These are phyloP conservation scores for Emys orbicularis DNA, from an alignment of 2,797 vertebrate species.

Conservation along the genomic window DNA sequence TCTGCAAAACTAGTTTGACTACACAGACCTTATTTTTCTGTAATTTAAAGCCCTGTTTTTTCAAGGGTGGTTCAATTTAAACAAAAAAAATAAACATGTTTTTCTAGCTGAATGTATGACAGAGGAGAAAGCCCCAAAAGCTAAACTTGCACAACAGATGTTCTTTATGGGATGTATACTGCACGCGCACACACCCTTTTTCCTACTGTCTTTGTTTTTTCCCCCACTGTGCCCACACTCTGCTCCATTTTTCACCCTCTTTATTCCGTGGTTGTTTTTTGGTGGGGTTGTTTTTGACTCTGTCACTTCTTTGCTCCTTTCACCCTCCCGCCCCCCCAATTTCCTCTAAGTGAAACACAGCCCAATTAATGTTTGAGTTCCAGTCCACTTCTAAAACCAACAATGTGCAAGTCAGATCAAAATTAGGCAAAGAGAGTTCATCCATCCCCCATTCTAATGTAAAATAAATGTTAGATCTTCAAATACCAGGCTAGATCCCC, in stretches of 20 bases:
- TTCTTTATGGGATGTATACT: not conserved
- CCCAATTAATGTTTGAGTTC: not conserved
- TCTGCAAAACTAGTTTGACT: constrained; percentile 56
- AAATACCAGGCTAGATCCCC: too few relatives aligned
- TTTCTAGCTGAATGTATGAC: constrained; percentile 36
- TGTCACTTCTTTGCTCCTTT: not conserved
- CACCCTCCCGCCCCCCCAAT: too few relatives aligned
- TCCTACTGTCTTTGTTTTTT: not conserved
- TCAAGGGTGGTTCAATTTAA: constrained; percentile 22
- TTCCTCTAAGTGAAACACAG: not conserved
- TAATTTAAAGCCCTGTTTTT: constrained; percentile 39
- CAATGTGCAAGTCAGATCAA: not conserved
- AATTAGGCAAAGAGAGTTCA: too few relatives aligned
- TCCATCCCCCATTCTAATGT: too few relatives aligned
- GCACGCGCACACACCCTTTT: not conserved
- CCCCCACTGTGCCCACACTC: not conserved
- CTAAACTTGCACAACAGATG: not conserved
- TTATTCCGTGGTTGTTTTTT: not conserved
- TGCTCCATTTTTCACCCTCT: not conserved
- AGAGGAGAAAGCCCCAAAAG: constrained; percentile 37
- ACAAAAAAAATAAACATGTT: not conserved
- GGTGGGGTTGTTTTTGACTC: not conserved
- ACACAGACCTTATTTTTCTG: constrained; percentile 12
- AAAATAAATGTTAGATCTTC: too few relatives aligned
- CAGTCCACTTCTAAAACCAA: not conserved